Evolutionary conservation across 2,888 invertebrate species (phyloP), one percentile per base, ranked within the genome.

Genomic region (Lepetodrilus schrolli): DNA sequence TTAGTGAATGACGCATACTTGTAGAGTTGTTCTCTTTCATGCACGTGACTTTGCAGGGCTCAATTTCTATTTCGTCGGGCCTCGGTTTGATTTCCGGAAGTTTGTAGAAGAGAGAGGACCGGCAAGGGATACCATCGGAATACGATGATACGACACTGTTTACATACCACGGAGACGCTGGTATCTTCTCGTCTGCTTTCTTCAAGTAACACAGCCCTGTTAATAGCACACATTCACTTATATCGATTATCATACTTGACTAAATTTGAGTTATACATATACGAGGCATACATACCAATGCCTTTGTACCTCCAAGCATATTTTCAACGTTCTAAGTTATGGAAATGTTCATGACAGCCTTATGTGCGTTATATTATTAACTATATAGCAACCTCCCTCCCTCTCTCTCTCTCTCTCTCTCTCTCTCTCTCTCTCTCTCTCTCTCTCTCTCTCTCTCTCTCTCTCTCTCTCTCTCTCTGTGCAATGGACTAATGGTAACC

Each of bases 101-200:
- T 2, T 13, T 10, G 69, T 20, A 43, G 47, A 73, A 73, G 4
- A 73, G 34, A 1, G 68, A 26, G 26, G 73, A 73, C n/a, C 73
- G 73, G 47, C 73, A 73, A 2, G 73, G 73, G 0, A 73, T 43
- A 17, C 73, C 73, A 0, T 26, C 38, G 17, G 73, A 43, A 30
- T 73, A 51, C 3, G 73, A 49, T 1, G 58, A 23, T 47, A 69
- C n/a, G 26, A 73, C 51, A 36, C 50, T 51, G 38, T 73, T 23
- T 10, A 58, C 34, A 43, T 51, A 73, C 73, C 73, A 73, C 7
- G 66, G 72, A n/a, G 17, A 4, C 26, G 36, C 7, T 10, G 2
- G 4, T 4, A 4, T 2, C 26, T 51, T 10, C 5, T 38, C 23
- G 10, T 43, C 2, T n/a, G 43, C 17, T 20, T 69, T 68, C 51